Evolutionary conservation across 2,888 invertebrate genomes (phyloP), one percentile per base, ranked within the genome.

Genomic region (Lagria hirta): DNA sequence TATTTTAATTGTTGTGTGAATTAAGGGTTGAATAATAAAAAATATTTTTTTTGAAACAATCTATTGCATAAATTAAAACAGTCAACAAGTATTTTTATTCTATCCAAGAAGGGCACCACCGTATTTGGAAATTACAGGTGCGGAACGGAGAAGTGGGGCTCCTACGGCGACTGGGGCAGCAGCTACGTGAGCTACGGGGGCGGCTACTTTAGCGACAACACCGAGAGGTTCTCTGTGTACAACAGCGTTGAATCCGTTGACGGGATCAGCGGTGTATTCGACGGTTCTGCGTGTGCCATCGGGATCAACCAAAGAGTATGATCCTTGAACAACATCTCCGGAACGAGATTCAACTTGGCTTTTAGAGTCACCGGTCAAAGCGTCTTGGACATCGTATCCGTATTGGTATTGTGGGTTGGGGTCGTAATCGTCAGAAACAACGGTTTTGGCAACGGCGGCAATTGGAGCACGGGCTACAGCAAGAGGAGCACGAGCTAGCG

Each of bases 161-260:
- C 57, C 52, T 14, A 61, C 57, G 18, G 43, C 36, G 4, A 41
- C 37, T 13, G 52, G 42, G 30, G 49, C 49, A 21, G 51, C n/a
- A n/a, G n/a, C n/a, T n/a, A n/a, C 43, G 14, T 50, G 48, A 4
- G 48, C 48, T 2, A 46, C 11, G 21, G 46, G 43, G 14, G 47
- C 42, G 20, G 49, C 35, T 17, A 29, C 36, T 26, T 40, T 27
- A 8, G 57, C 76, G 76, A 68, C 78, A 78, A 67, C 68, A 13
- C 66, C 64, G 20, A 75, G 59, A 24, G 75, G 71, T 48, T 75
- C 75, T 48, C 74, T 75, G 57, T 73, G 73, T 1, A 82, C 81
- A 23, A 80, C 76, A 5, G 79, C 80, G 65, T 80, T 80, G 69
- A 80, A 80, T 2, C 80, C 80, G 52, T 79, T 78, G 38, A 74